A percentile compares a stretch with the other conserved stretches of the same genome.
These are phyloP conservation scores for Porites rus DNA, from an alignment of 92 coral and sea anemone species.

Conservation along the genomic window DNA sequence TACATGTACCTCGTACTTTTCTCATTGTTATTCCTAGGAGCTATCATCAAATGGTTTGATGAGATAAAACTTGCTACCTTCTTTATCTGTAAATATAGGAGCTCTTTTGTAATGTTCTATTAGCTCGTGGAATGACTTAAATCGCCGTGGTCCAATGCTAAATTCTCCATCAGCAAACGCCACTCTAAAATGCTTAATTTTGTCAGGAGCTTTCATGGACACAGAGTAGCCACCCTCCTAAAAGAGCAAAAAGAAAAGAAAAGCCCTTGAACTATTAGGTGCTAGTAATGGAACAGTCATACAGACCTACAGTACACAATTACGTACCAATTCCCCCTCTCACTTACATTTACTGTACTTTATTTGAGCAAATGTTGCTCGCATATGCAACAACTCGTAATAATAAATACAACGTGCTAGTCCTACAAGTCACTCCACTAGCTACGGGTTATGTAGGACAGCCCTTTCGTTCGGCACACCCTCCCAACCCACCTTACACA, in stretches of 20 bases:
- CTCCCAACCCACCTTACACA: too few relatives aligned
- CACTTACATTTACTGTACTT: too few relatives aligned
- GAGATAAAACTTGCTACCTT: constrained; percentile 89
- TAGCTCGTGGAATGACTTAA: constrained; percentile 74
- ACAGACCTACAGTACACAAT: too few relatives aligned
- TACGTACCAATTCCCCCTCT: too few relatives aligned
- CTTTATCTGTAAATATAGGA: constrained; percentile 86
- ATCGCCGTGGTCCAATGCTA: constrained; percentile 92
- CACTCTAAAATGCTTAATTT: constrained; percentile 96
- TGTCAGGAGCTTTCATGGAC: constrained; percentile 99
- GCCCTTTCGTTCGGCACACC: too few relatives aligned
- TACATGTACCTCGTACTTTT: neutral
- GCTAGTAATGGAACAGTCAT: too few relatives aligned
- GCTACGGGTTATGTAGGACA: too few relatives aligned
- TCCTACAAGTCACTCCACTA: too few relatives aligned
- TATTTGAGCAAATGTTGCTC: too few relatives aligned
- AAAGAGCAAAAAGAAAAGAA: neutral
- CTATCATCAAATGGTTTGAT: constrained; percentile 78
- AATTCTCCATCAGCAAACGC: constrained; percentile 60
- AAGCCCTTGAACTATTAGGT: neutral
- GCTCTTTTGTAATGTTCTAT: constrained; percentile 95
- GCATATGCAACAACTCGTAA: too few relatives aligned
- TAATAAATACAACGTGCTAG: too few relatives aligned
- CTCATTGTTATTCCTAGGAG: neutral
- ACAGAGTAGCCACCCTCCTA: constrained; percentile 97